Evolutionary conservation across 2,113 vertebrate species (phyloP).

Genomic region (Petaurus breviceps): DNA sequence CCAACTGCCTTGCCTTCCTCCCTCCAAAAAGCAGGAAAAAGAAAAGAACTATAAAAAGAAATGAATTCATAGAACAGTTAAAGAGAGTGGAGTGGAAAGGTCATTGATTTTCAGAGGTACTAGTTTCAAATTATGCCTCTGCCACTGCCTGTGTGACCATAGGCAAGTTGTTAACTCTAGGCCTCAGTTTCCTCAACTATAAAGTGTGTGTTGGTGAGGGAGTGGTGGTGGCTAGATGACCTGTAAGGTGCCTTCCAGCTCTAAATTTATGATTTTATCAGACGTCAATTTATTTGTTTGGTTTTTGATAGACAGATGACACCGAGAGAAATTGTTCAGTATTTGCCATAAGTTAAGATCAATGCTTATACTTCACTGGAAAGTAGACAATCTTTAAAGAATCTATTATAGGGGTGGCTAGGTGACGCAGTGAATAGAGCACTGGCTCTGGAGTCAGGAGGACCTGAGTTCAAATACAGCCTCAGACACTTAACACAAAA

Average conservation of each 20-base stretch:
- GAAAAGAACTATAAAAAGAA: background rate
- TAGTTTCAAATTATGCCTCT: background rate
- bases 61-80: constrained; percentile 46
- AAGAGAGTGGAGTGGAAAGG: constrained; percentile 39
- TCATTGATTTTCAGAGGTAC: constrained; percentile 52
- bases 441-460: too few species aligned
- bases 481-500: too few species aligned
- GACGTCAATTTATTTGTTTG: constrained; percentile 56
- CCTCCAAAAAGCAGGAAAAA: too few species aligned
- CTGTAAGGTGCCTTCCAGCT: background rate
- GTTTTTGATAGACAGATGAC: constrained; percentile 45
- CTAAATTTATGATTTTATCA: background rate
- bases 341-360: constrained; percentile 57
- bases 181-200: background rate
- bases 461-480: too few species aligned
- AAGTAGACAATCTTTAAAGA: background rate
- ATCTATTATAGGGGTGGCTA: background rate
- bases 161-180: background rate
- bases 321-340: constrained; percentile 63
- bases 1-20: too few species aligned
- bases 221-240: background rate
- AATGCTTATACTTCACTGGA: constrained; percentile 37
- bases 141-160: background rate
- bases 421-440: too few species aligned
- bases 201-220: background rate